These are phyloP conservation scores for Acrossocheilus fasciatus DNA, from an alignment of 2,797 vertebrate genomes.

Conservation along the genomic window DNA sequence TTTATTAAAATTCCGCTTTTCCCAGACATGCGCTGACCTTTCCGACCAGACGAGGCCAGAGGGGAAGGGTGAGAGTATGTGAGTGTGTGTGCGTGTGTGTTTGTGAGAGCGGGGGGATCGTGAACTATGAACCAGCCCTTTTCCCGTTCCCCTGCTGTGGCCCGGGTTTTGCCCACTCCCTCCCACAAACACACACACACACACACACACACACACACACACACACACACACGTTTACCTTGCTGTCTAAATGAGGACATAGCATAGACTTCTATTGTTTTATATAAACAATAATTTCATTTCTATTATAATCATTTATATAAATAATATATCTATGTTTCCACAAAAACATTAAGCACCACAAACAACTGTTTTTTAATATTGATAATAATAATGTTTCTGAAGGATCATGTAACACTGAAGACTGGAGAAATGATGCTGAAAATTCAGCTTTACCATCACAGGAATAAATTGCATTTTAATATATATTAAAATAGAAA, in stretches of 20 bases:
- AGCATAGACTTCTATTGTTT: background rate
- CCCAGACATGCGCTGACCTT: slow-evolving; percentile 98
- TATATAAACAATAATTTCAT: background rate
- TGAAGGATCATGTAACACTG: background rate
- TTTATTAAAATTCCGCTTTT: slow-evolving; percentile 92
- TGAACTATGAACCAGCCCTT: slow-evolving; percentile 88
- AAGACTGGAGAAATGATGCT: background rate
- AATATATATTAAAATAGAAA: background rate
- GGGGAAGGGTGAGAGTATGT: slow-evolving; percentile 72
- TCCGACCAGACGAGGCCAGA: slow-evolving; percentile 96
- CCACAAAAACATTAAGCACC: background rate
- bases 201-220: background rate
- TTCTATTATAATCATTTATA: background rate
- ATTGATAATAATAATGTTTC: background rate
- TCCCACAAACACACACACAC: no score
- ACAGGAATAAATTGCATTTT: background rate
- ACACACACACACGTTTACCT: background rate
- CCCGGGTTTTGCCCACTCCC: slow-evolving; percentile 53
- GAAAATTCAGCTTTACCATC: background rate
- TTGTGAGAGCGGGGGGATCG: slow-evolving; percentile 67
- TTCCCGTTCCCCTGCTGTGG: slow-evolving; percentile 88
- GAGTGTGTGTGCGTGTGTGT: slow-evolving; percentile 46
- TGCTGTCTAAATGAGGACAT: background rate
- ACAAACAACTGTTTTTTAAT: background rate
- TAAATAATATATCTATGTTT: background rate